Evolutionary conservation across 2,888 invertebrate genomes (phyloP).

Genomic region (Watsonalla cultraria): DNA sequence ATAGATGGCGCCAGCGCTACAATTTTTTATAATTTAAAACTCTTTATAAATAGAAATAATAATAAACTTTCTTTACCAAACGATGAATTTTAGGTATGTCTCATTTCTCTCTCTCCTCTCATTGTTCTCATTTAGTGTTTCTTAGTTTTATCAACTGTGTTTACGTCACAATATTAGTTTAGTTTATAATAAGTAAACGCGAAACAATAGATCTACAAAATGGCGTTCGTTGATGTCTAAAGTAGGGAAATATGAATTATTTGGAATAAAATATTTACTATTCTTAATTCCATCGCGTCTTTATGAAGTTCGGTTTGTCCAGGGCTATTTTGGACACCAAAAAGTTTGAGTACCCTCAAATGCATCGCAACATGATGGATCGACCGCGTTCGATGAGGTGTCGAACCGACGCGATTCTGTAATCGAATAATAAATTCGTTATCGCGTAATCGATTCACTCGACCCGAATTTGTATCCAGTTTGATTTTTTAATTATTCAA

Average conservation of each 20-base stretch:
- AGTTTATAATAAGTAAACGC: too few relatives aligned
- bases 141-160: too few relatives aligned
- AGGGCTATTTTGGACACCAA: conserved; percentile 1
- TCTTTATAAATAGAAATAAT: too few relatives aligned
- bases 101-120: too few relatives aligned
- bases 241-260: not conserved
- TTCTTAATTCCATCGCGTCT: too few relatives aligned
- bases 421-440: conserved; percentile 59
- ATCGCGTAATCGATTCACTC: conserved; percentile 54
- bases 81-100: too few relatives aligned
- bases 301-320: not conserved
- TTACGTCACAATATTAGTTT: too few relatives aligned
- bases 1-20: too few relatives aligned
- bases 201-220: too few relatives aligned
- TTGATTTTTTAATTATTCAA: conserved; percentile 35
- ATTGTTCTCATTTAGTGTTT: too few relatives aligned
- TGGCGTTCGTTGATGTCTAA: not conserved
- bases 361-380: conserved; percentile 56
- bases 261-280: not conserved
- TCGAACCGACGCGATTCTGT: conserved; percentile 51
- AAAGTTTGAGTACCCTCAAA: conserved; percentile 47
- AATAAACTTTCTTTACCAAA: too few relatives aligned
- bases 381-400: conserved; percentile 47
- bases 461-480: conserved; percentile 42
- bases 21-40: too few relatives aligned